phyloP scores from a whole-genome alignment of 2,797 vertebrate species.

The Stomatorhinus walkeri region DNA sequence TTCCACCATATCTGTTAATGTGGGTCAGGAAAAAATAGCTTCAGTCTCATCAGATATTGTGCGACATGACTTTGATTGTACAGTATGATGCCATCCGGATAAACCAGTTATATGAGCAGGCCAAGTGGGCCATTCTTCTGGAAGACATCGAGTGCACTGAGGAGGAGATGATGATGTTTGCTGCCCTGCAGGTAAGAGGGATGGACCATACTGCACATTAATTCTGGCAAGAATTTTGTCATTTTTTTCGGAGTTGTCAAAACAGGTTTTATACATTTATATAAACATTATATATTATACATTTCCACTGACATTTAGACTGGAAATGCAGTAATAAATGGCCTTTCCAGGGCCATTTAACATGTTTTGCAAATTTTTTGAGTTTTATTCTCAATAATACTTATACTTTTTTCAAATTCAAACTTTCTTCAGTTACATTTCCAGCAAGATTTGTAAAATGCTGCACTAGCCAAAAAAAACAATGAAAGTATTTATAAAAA shows the following conservation, averaged over 20 bases:
- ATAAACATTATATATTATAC: too few relatives aligned
- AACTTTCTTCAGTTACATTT: background rate
- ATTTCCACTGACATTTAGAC: background rate
- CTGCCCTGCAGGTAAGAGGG: conserved; percentile 83
- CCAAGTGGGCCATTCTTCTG: conserved; percentile 95
- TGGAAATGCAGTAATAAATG: background rate
- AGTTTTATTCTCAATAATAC: background rate
- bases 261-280: background rate
- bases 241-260: background rate
- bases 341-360: background rate
- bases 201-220: background rate
- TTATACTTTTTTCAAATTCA: background rate
- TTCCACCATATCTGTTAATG: background rate
- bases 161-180: conserved; percentile 99
- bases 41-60: background rate
- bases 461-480: background rate
- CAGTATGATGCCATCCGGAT: conserved; percentile 98
- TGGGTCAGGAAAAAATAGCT: background rate
- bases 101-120: conserved; percentile 96
- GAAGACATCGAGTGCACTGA: conserved; percentile 99
- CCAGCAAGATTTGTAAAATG: background rate
- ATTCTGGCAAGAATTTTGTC: background rate
- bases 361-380: background rate
- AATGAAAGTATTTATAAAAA: background rate
- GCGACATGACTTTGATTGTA: conserved; percentile 4